Conservation (phyloP, 2,888 invertebrate genomes). For the Stenoptilia bipunctidactyla region DNA sequence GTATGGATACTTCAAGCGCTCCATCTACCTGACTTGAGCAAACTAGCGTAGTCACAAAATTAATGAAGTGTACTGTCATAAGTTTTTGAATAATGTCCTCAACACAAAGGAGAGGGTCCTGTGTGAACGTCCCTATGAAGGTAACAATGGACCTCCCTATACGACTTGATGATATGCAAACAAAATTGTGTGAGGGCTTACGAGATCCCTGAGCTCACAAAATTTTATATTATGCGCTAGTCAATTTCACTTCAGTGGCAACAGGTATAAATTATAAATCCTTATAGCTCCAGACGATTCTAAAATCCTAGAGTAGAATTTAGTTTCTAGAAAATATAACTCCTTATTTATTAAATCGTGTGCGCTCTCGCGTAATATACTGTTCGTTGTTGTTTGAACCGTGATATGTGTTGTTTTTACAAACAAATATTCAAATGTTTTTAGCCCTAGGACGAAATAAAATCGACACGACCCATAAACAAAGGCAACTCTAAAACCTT, state of each 20-base stretch:
- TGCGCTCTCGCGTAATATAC: no score
- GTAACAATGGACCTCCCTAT: background rate
- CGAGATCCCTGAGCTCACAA: slow-evolving; percentile 1
- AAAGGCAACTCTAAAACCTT: background rate
- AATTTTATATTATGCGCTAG: background rate
- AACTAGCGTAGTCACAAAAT: slow-evolving; percentile 13
- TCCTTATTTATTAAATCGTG: no score
- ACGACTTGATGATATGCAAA: background rate
- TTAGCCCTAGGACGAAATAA: no score
- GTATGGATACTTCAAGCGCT: no score
- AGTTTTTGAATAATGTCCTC: slow-evolving; percentile 19
- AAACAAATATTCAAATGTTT: no score
- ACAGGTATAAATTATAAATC: no score
- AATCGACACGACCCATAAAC: no score
- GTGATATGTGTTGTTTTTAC: no score
- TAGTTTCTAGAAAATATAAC: no score
- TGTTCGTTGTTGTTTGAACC: no score
- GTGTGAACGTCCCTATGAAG: background rate
- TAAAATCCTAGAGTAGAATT: no score
- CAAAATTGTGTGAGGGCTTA: background rate
- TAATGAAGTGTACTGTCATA: slow-evolving; percentile 18
- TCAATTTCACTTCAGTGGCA: background rate
- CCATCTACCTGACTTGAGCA: background rate
- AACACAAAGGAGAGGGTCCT: slow-evolving; percentile 14
- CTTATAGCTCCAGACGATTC: no score